Base-by-base conservation (phyloP, 2,888 invertebrate genomes). In the Lymantria dispar region DNA sequence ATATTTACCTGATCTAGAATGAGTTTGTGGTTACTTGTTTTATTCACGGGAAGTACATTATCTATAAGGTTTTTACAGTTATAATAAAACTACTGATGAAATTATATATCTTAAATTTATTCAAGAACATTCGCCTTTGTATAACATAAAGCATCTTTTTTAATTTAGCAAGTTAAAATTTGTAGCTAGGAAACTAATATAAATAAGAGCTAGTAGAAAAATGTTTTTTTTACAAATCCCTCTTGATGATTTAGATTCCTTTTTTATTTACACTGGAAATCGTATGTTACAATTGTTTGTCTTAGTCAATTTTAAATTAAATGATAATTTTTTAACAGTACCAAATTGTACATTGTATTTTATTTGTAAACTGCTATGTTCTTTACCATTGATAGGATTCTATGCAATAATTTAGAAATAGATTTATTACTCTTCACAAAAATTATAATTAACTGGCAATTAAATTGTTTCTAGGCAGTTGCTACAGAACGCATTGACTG, bases 1-100 rank as follows among this genome's bases (percentile, higher is more conserved):
- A 74, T 94, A 95, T 68, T 87, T 96, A 85, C 95, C 95, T 15
- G 95, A 95, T 81, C 92, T 96, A 78, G 95, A 95, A 88, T 95
- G 87, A 92, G 76, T 70, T 59, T 64, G 60, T 58, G 56, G 80
- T 78, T 62, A 73, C 79, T 76, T 80, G 55, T 60, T 59, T 60
- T 54, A 58, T 50, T 72, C 71, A 76, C 75, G 76, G 73, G 76
- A 83, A 85, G 79, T 87, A 84, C 85, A 82, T 80, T 82, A 80
- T 86, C 80, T 85, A 80, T 87, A 88, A 89, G 88, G 76, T 87
- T 88, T 89, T 87, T 88, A 88, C 86, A 83, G 87, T 89, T 87
- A 83, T 79, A 88, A 90, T 87, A 86, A 88, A 89, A 83, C 72
- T 63, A 67, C 58, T 76, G 62, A 64, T 66, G 69, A 76, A 74